phyloP scores from a whole-genome alignment of 2,888 invertebrate genomes.

The Cataglyphis altisquamis region DNA sequence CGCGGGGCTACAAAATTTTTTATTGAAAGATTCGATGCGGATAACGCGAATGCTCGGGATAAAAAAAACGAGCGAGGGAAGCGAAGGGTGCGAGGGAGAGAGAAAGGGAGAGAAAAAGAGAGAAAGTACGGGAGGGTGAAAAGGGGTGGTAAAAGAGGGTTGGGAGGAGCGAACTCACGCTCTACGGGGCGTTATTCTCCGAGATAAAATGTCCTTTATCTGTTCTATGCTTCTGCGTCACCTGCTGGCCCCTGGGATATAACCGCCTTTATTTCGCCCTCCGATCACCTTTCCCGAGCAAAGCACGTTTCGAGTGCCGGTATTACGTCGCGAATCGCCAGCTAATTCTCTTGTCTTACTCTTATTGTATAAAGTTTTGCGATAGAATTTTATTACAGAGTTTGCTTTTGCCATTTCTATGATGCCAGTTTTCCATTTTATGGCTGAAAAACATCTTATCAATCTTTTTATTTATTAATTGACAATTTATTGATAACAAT shows the following conservation, averaged over 20 bases:
- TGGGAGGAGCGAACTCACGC: constrained; percentile 55
- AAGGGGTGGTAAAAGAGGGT: constrained; percentile 41
- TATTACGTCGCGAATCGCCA: constrained; percentile 63
- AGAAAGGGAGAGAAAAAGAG: background rate
- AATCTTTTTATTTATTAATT: background rate
- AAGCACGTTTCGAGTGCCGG: constrained; percentile 27
- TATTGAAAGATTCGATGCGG: constrained; percentile 86
- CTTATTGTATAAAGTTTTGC: constrained; percentile 2
- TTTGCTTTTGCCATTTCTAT: background rate
- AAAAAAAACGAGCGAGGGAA: constrained; percentile 57
- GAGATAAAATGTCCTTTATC: constrained; percentile 84
- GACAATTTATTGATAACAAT: background rate
- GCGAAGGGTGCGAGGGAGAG: constrained; percentile 11
- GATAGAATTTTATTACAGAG: background rate
- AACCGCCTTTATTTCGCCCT: constrained; percentile 71
- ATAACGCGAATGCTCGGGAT: constrained; percentile 76
- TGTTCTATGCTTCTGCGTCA: constrained; percentile 70
- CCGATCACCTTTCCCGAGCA: constrained; percentile 66
- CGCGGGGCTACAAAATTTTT: constrained; percentile 86
- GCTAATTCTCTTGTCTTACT: constrained; percentile 65
- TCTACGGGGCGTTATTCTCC: constrained; percentile 75
- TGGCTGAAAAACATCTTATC: background rate
- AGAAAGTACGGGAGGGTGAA: constrained; percentile 17
- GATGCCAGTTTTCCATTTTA: background rate
- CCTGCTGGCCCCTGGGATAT: constrained; percentile 60